These are phyloP conservation scores for Hipparchia semele DNA, from an alignment of 2,888 invertebrate species.

Conservation along the genomic window DNA sequence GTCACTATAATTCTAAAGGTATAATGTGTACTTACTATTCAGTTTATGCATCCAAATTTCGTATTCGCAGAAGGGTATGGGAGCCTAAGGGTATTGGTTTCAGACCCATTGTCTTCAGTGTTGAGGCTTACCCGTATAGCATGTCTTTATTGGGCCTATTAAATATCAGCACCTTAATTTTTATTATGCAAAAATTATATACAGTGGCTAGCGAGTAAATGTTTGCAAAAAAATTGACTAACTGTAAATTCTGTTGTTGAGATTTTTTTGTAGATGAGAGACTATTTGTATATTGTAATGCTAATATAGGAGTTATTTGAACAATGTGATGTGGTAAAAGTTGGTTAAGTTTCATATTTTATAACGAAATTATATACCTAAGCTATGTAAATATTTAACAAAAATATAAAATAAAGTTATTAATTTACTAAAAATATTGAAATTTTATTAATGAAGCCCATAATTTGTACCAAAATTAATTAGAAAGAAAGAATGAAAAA, in stretches of 20 bases:
- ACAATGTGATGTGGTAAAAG: conserved; percentile 75
- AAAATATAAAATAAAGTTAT: conserved; percentile 78
- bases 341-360: conserved; percentile 80
- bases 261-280: conserved; percentile 34
- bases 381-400: conserved; percentile 80
- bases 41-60: too few species aligned
- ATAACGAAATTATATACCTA: conserved; percentile 64
- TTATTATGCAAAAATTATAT: not conserved
- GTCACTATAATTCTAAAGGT: too few species aligned
- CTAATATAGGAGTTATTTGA: conserved; percentile 58
- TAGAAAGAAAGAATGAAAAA: too few species aligned
- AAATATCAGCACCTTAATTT: not conserved
- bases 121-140: too few species aligned
- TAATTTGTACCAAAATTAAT: too few species aligned
- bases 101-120: too few species aligned
- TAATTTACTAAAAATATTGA: conserved; percentile 69
- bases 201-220: not conserved
- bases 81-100: too few species aligned
- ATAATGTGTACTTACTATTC: too few species aligned
- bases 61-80: too few species aligned
- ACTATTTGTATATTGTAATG: conserved; percentile 44
- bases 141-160: not conserved
- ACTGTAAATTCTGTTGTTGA: conserved; percentile 54
- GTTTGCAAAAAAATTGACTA: conserved; percentile 52
- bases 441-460: not conserved